Conservation (phyloP, 2,113 vertebrate genomes). For the Anguilla rostrata region DNA sequence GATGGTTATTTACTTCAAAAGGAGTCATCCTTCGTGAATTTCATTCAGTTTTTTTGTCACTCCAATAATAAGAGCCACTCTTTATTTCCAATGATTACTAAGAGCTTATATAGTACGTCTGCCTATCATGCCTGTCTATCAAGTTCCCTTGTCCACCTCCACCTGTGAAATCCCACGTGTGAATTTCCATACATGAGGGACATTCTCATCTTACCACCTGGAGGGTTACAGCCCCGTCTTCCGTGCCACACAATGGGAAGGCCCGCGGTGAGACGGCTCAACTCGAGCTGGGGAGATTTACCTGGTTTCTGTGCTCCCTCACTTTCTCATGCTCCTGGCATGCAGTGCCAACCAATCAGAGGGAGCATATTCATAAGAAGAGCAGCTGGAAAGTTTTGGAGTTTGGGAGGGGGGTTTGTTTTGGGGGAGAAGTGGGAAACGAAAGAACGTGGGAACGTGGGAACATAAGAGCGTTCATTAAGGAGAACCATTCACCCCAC, state of each 20-base stretch:
- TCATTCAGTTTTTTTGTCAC: too few species aligned
- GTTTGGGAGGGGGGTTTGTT: neutral
- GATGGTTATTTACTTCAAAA: neutral
- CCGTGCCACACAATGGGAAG: conserved; percentile 9
- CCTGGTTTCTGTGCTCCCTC: neutral
- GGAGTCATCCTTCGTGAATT: neutral
- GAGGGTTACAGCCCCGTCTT: conserved; percentile 25
- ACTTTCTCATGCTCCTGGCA: conserved; percentile 28
- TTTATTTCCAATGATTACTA: neutral
- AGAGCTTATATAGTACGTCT: neutral
- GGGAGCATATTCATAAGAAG: neutral
- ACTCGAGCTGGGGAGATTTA: conserved; percentile 29
- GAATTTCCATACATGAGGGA: conserved; percentile 31
- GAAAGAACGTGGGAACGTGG: neutral
- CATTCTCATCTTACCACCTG: conserved; percentile 36
- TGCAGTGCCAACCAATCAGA: neutral
- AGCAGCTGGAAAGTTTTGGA: neutral
- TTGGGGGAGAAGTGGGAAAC: neutral
- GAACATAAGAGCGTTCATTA: neutral
- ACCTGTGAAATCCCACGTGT: neutral
- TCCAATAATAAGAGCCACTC: neutral
- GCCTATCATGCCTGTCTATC: neutral
- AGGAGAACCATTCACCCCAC: neutral
- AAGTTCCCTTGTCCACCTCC: conserved; percentile 7
- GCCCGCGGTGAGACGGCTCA: neutral